Conservation (phyloP, 1,140 invertebrate species). For the Drosophila murphyi region DNA sequence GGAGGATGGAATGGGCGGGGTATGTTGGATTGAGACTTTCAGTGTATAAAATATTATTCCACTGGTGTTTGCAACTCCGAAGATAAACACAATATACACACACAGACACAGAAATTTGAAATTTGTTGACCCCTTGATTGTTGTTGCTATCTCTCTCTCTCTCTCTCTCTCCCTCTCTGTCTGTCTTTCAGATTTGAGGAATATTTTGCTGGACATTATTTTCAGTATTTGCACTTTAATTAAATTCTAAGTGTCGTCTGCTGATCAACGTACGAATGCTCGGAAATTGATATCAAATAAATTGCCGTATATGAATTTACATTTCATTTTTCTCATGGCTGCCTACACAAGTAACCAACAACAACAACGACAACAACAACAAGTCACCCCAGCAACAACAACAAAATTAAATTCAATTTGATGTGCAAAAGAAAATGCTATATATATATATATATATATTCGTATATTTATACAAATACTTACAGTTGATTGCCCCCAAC, state of each 20-base stretch:
- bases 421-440: constrained; percentile 10
- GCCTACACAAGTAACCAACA: constrained; percentile 20
- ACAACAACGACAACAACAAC: constrained; percentile 9
- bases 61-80: constrained; percentile 29
- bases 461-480: neutral
- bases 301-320: constrained; percentile 42
- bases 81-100: constrained; percentile 48
- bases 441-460: neutral
- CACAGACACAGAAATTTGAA: neutral
- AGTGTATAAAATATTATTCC: constrained; percentile 45
- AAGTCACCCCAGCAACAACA: constrained; percentile 7
- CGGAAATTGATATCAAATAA: constrained; percentile 52
- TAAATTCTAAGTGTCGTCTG: constrained; percentile 55
- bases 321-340: constrained; percentile 38
- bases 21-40: constrained; percentile 15
- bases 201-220: constrained; percentile 47
- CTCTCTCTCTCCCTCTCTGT: constrained; percentile 12
- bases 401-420: constrained; percentile 25
- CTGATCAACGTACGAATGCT: constrained; percentile 14
- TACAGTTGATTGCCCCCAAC: neutral
- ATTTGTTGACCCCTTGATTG: constrained; percentile 18
- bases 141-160: neutral
- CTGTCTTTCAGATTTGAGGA: neutral
- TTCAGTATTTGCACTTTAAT: constrained; percentile 72
- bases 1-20: neutral